These are phyloP conservation scores for Eurytemora carolleeae DNA, from an alignment of 1,140 invertebrate genomes.

Conservation along the genomic window DNA sequence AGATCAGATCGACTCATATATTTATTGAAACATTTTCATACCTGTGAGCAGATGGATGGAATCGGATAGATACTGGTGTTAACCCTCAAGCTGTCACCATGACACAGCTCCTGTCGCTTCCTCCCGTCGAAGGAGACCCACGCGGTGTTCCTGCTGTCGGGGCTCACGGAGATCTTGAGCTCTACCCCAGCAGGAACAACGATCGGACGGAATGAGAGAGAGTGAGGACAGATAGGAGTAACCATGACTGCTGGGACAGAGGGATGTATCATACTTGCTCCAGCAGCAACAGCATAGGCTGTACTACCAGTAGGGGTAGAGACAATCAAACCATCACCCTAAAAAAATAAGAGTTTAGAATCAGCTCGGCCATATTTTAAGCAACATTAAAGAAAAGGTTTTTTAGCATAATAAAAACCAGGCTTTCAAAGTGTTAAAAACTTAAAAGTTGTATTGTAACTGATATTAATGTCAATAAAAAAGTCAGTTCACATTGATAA, in stretches of 20 bases:
- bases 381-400: too few species aligned
- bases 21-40: not conserved
- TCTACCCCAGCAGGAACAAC: slow-evolving; percentile 91
- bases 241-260: slow-evolving; percentile 93
- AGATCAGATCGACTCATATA: not conserved
- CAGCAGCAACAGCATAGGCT: slow-evolving; percentile 90
- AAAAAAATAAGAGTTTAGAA: too few species aligned
- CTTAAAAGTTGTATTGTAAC: too few species aligned
- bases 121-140: slow-evolving; percentile 50
- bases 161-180: slow-evolving; percentile 68
- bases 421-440: too few species aligned
- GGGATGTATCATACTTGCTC: slow-evolving; percentile 93
- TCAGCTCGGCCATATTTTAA: too few species aligned
- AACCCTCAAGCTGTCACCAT: slow-evolving; percentile 54
- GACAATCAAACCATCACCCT: slow-evolving; percentile 53
- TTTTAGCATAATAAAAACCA: too few species aligned
- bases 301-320: slow-evolving; percentile 92
- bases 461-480: too few species aligned
- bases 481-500: too few species aligned
- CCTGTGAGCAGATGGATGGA: slow-evolving; percentile 79
- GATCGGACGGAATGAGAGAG: slow-evolving; percentile 81
- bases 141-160: slow-evolving; percentile 50
- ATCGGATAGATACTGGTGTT: slow-evolving; percentile 93
- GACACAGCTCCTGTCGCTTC: slow-evolving; percentile 30
- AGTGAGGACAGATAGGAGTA: slow-evolving; percentile 91